A percentile compares a stretch with the other conserved stretches of the same genome.
These are phyloP conservation scores for Seladonia tumulorum DNA, from an alignment of 2,888 invertebrate genomes.

Conservation along the genomic window DNA sequence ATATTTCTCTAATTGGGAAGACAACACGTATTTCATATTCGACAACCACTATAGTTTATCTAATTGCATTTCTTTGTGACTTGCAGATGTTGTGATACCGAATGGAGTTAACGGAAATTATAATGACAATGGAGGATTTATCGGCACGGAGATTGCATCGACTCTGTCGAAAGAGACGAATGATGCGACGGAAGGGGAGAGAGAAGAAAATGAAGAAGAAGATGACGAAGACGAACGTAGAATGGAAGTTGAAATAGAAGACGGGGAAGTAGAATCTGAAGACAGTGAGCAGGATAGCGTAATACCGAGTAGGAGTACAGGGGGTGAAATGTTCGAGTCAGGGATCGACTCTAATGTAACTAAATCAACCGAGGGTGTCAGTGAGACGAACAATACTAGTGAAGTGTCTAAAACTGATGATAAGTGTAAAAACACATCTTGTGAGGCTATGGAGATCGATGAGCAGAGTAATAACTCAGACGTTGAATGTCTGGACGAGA, in stretches of 20 bases:
- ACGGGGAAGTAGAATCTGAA: constrained; percentile 56
- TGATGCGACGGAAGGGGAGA: constrained; percentile 68
- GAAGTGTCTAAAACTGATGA: constrained; percentile 79
- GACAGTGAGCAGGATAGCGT: constrained; percentile 72
- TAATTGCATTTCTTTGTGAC: constrained; percentile 39
- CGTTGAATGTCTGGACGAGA: constrained; percentile 82
- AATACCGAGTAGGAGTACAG: constrained; percentile 62
- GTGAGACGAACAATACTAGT: constrained; percentile 85
- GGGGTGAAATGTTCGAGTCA: constrained; percentile 57
- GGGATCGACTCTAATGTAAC: constrained; percentile 67
- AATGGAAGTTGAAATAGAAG: constrained; percentile 60
- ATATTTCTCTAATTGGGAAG: background rate
- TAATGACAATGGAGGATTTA: constrained; percentile 77
- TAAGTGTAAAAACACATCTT: constrained; percentile 69
- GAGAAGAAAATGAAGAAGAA: constrained; percentile 66
- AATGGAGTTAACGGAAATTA: constrained; percentile 84
- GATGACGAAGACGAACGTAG: constrained; percentile 71
- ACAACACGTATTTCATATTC: background rate
- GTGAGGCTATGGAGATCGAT: constrained; percentile 81
- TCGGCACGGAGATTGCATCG: constrained; percentile 62
- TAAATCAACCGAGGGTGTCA: constrained; percentile 80
- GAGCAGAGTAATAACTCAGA: constrained; percentile 80
- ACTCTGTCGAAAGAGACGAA: constrained; percentile 65
- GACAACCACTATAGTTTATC: background rate
- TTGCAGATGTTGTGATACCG: constrained; percentile 82